phyloP scores from a whole-genome alignment of 2,888 invertebrate genomes.

The Apotomis betuletana region DNA sequence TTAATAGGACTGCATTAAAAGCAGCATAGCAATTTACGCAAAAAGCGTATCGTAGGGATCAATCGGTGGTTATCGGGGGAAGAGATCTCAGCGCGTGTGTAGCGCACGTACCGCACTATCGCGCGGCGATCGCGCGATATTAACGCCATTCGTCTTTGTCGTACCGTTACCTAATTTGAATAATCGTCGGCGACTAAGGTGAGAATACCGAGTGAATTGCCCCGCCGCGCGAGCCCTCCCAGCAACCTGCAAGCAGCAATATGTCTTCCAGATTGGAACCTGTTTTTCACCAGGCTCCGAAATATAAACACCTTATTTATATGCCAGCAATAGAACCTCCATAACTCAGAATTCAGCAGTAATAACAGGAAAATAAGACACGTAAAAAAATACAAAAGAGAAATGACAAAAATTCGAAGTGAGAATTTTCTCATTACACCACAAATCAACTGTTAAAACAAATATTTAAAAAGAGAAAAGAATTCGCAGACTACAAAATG shows the following conservation, averaged over 20 bases:
- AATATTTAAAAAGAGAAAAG: constrained; percentile 81
- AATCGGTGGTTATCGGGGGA: constrained; percentile 77
- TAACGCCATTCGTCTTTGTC: constrained; percentile 83
- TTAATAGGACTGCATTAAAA: constrained; percentile 63
- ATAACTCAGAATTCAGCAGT: constrained; percentile 41
- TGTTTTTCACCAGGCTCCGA: constrained; percentile 31
- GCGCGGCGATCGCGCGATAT: constrained; percentile 78
- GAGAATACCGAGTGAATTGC: constrained; percentile 79
- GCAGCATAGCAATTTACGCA: constrained; percentile 76
- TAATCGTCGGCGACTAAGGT: constrained; percentile 72
- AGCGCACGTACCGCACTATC: constrained; percentile 75
- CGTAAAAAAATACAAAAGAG: constrained; percentile 59
- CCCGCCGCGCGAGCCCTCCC: constrained; percentile 58
- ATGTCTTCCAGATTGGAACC: constrained; percentile 40
- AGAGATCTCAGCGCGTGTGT: constrained; percentile 80
- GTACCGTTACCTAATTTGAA: constrained; percentile 82
- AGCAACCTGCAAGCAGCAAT: constrained; percentile 47
- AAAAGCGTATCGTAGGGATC: constrained; percentile 79
- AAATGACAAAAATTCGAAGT: constrained; percentile 68
- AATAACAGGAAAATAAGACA: constrained; percentile 52
- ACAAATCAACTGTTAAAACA: constrained; percentile 82
- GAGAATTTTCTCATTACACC: constrained; percentile 80
- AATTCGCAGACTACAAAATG: constrained; percentile 79
- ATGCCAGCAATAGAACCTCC: constrained; percentile 29
- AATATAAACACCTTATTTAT: constrained; percentile 31